A percentile compares a stretch with the other conserved stretches of the same genome.
phyloP scores from a whole-genome alignment of 2,797 vertebrate genomes.

The Perodicticus potto region DNA sequence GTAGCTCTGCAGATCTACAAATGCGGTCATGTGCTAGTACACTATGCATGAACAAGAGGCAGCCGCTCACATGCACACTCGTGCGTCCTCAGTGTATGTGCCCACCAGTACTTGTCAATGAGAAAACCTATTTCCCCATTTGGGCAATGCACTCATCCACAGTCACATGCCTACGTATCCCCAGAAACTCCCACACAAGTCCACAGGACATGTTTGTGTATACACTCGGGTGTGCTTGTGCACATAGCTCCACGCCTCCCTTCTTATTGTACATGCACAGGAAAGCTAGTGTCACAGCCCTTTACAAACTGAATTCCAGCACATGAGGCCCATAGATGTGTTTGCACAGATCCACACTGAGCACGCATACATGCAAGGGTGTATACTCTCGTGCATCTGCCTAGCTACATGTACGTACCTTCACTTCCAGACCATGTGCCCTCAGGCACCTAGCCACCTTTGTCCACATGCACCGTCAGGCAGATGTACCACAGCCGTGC shows the following conservation, averaged over 20 bases:
- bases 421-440: background rate
- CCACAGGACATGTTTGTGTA: background rate
- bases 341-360: background rate
- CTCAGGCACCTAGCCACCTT: background rate
- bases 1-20: background rate
- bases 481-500: background rate
- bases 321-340: background rate
- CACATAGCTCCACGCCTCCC: background rate
- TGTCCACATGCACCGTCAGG: background rate
- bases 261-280: no score
- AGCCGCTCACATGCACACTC: background rate
- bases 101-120: background rate
- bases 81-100: background rate
- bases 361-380: fast-evolving
- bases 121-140: background rate
- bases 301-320: background rate
- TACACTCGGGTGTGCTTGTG: background rate
- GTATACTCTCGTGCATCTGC: background rate
- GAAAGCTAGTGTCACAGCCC: background rate
- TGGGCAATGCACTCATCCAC: background rate
- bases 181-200: background rate
- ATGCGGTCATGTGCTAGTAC: fast-evolving
- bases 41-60: background rate
- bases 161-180: background rate
- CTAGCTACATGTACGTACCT: background rate